A percentile compares a stretch with the other conserved stretches of the same genome.
These are phyloP conservation scores for Aphyosemion australe DNA, from an alignment of 2,113 vertebrate genomes.

Conservation along the genomic window DNA sequence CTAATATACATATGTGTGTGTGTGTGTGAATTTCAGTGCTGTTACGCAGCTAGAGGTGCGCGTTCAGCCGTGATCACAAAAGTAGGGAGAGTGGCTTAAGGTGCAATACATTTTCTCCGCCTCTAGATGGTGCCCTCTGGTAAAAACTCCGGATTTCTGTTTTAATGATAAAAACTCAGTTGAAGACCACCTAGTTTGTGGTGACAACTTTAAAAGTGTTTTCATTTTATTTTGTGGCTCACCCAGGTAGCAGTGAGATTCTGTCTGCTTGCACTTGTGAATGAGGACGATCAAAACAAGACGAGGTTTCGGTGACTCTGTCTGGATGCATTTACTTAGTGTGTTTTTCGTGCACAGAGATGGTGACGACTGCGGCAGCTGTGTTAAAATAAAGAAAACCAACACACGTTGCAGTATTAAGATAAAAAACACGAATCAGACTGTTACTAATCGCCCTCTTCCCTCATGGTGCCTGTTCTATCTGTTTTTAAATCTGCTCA, in stretches of 20 bases:
- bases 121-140: too few relatives aligned
- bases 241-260: slow-evolving; percentile 59
- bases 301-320: slow-evolving; percentile 64
- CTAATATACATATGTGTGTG: too few relatives aligned
- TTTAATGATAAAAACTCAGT: slow-evolving; percentile 53
- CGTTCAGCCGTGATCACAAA: too few relatives aligned
- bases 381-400: slow-evolving; percentile 50
- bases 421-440: slow-evolving; percentile 62
- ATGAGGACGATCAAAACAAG: slow-evolving; percentile 62
- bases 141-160: too few relatives aligned
- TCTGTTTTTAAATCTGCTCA: slow-evolving; percentile 48
- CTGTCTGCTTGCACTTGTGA: slow-evolving; percentile 63
- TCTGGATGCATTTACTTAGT: slow-evolving; percentile 63
- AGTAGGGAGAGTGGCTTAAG: too few relatives aligned
- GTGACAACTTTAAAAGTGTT: slow-evolving; percentile 37
- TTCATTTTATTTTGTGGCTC: slow-evolving; percentile 55
- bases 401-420: slow-evolving; percentile 52
- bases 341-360: slow-evolving; percentile 62
- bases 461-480: slow-evolving; percentile 58
- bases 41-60: too few relatives aligned
- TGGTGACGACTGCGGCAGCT: slow-evolving; percentile 71
- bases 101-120: too few relatives aligned
- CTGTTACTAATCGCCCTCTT: slow-evolving; percentile 58
- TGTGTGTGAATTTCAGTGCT: too few relatives aligned
- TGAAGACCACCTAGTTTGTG: slow-evolving; percentile 57